phyloP scores from a whole-genome alignment of 2,888 invertebrate genomes.

The Philereme transversata region DNA sequence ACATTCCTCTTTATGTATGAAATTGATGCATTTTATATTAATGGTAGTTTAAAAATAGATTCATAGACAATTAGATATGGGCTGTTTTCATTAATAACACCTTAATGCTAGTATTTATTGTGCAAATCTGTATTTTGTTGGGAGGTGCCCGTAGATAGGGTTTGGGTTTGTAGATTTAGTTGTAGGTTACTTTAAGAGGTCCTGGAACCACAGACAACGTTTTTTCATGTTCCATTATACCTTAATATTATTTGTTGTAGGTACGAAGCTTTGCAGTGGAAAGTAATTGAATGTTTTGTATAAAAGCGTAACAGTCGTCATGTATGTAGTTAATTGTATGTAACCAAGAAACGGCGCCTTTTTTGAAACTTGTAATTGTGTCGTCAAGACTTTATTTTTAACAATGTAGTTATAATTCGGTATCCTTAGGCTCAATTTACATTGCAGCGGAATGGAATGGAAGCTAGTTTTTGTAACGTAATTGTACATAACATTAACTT shows the following conservation, averaged over 20 bases:
- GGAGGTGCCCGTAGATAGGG: constrained; percentile 61
- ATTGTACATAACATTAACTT: too few species aligned
- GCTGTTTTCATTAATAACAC: constrained; percentile 59
- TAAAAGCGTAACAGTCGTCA: constrained; percentile 40
- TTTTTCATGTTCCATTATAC: constrained; percentile 41
- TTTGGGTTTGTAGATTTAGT: constrained; percentile 49
- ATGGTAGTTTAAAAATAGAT: constrained; percentile 57
- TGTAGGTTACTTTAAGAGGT: constrained; percentile 39
- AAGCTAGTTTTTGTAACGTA: too few species aligned
- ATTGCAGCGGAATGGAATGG: too few species aligned
- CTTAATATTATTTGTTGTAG: constrained; percentile 44
- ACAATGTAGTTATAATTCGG: too few species aligned
- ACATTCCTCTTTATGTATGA: constrained; percentile 71
- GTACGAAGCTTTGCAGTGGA: constrained; percentile 57
- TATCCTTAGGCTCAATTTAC: too few species aligned
- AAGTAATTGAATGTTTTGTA: constrained; percentile 70
- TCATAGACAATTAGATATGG: constrained; percentile 71
- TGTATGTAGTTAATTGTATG: constrained; percentile 59
- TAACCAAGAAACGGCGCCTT: constrained; percentile 50
- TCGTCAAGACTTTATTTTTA: too few species aligned
- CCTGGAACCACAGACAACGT: constrained; percentile 57
- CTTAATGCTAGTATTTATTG: constrained; percentile 39
- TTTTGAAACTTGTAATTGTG: constrained; percentile 37
- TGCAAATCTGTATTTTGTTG: constrained; percentile 52
- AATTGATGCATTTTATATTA: constrained; percentile 65